Conservation (phyloP, 2,797 vertebrate species). For the Manis pentadactyla region DNA sequence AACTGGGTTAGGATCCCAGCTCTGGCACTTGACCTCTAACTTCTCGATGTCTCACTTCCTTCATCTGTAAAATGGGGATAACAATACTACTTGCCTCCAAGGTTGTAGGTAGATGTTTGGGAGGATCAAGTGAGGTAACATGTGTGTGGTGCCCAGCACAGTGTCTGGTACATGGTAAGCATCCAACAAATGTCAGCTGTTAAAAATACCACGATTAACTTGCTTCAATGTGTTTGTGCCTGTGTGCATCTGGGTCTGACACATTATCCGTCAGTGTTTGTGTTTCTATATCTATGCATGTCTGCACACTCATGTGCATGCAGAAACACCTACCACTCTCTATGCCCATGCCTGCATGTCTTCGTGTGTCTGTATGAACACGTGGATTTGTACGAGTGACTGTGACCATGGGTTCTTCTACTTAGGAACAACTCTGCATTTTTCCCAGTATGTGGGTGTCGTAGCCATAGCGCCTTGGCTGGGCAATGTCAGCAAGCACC, state of each 20-base stretch:
- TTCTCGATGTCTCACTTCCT: slow-evolving; percentile 49
- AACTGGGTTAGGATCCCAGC: slow-evolving; percentile 15
- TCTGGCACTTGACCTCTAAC: slow-evolving; percentile 52
- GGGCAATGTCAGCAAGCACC: slow-evolving; percentile 66
- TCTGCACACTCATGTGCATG: slow-evolving; percentile 64
- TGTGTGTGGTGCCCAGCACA: slow-evolving; percentile 66
- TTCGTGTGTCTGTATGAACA: slow-evolving; percentile 43
- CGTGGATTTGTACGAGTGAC: slow-evolving; percentile 54
- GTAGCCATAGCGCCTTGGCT: slow-evolving; percentile 64
- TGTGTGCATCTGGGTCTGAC: slow-evolving; percentile 52
- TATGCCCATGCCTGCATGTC: slow-evolving; percentile 65
- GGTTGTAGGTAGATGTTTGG: slow-evolving; percentile 75
- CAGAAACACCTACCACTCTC: neutral
- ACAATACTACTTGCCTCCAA: slow-evolving; percentile 59
- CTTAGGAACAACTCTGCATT: slow-evolving; percentile 50
- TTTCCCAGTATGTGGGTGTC: slow-evolving; percentile 48
- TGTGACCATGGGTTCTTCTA: slow-evolving; percentile 46
- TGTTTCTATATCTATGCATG: slow-evolving; percentile 64
- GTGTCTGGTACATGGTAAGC: slow-evolving; percentile 72
- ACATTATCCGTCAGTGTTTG: neutral
- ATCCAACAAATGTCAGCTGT: slow-evolving; percentile 14
- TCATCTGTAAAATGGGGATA: slow-evolving; percentile 69
- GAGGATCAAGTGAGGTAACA: slow-evolving; percentile 73
- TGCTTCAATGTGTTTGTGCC: slow-evolving; percentile 44
- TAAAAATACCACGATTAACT: neutral